Evolutionary conservation across 2,888 invertebrate genomes (phyloP).

Genomic region (Patella depressa): DNA sequence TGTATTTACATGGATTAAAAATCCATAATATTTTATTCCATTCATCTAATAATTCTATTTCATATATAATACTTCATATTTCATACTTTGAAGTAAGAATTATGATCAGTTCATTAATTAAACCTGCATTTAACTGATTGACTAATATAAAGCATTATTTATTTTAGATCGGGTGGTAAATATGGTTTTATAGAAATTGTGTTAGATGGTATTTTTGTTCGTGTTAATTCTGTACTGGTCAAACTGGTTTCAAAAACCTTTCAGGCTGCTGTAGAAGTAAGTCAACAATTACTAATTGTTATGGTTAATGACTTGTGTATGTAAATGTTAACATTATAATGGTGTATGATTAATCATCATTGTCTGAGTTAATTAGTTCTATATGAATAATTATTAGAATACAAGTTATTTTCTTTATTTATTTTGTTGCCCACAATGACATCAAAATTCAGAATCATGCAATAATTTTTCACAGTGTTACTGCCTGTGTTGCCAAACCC

Average conservation of each 20-base stretch:
- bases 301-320: background rate
- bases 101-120: too few species aligned
- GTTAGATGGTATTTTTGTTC: slow-evolving; percentile 96
- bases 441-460: too few species aligned
- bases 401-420: background rate
- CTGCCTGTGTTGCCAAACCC: background rate
- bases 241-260: slow-evolving; percentile 95
- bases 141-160: background rate
- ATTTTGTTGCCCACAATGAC: too few species aligned
- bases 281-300: slow-evolving; percentile 22
- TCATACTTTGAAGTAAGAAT: too few species aligned
- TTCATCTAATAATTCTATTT: too few species aligned
- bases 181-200: slow-evolving; percentile 93
- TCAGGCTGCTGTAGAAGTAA: slow-evolving; percentile 93
- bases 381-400: background rate
- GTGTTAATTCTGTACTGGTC: slow-evolving; percentile 94
- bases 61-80: too few species aligned
- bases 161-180: slow-evolving; percentile 73
- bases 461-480: background rate
- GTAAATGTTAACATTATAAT: too few species aligned
- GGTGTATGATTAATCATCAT: too few species aligned
- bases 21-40: too few species aligned
- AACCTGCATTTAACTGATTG: too few species aligned
- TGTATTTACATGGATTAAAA: too few species aligned
- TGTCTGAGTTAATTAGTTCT: too few species aligned